A percentile compares a stretch with the other conserved stretches of the same genome.
phyloP scores from a whole-genome alignment of 2,888 invertebrate species.

The Limnephilus lunatus region DNA sequence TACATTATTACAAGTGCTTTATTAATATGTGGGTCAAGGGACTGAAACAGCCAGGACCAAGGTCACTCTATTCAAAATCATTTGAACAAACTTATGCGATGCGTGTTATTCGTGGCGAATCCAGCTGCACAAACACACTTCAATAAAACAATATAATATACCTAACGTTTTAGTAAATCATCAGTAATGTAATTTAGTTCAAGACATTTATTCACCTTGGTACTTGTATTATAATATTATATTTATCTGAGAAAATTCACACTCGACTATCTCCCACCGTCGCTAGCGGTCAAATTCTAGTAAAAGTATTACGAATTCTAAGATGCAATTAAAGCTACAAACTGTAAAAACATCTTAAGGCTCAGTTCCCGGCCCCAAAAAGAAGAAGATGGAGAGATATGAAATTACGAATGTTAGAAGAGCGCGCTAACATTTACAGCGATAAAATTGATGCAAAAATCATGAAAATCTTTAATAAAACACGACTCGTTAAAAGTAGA shows the following conservation, averaged over 20 bases:
- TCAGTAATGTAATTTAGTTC: not conserved
- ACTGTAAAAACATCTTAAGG: too few species aligned
- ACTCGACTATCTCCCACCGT: too few species aligned
- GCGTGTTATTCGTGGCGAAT: not conserved
- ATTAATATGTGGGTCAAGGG: not conserved
- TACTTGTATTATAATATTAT: not conserved
- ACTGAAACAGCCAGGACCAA: not conserved
- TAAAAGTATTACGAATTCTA: not conserved
- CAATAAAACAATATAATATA: not conserved
- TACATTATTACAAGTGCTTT: not conserved
- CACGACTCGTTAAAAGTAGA: too few species aligned
- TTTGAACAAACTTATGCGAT: not conserved
- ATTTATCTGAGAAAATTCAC: not conserved
- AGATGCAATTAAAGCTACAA: too few species aligned
- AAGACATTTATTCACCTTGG: too few species aligned
- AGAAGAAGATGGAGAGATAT: too few species aligned
- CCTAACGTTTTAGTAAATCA: not conserved
- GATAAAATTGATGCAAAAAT: too few species aligned
- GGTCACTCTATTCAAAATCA: not conserved
- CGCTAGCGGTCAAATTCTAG: not conserved
- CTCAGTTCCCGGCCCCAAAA: too few species aligned
- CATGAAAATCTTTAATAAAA: too few species aligned
- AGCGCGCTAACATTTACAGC: too few species aligned
- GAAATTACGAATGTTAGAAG: too few species aligned
- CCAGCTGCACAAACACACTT: not conserved